A percentile compares a stretch with the other conserved stretches of the same genome.
phyloP scores from a whole-genome alignment of 2,888 invertebrate species.

The Drosophila prostipennis region DNA sequence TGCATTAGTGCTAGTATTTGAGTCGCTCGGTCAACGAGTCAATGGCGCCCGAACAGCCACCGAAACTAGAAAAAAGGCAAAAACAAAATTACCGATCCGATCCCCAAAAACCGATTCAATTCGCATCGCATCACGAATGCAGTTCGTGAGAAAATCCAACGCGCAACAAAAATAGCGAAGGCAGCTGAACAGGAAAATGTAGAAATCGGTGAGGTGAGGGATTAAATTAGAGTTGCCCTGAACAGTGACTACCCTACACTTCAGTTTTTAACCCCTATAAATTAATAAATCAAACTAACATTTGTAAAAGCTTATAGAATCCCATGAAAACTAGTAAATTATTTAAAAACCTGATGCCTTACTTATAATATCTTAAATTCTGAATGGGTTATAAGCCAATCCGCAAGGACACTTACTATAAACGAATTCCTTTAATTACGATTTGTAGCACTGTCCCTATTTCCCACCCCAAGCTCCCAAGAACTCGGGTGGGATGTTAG shows the following conservation, averaged over 20 bases:
- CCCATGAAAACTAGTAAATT: no score
- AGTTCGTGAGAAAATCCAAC: slow-evolving; percentile 34
- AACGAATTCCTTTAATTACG: background rate
- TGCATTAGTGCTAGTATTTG: slow-evolving; percentile 40
- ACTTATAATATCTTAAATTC: no score
- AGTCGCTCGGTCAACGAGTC: slow-evolving; percentile 79
- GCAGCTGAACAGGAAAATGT: slow-evolving; percentile 17
- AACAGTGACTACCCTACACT: background rate
- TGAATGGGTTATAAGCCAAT: no score
- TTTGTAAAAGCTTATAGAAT: no score
- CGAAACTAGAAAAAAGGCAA: slow-evolving; percentile 17
- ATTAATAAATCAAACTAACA: no score
- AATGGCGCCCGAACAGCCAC: slow-evolving; percentile 63
- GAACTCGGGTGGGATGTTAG: background rate
- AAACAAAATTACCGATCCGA: slow-evolving; percentile 20
- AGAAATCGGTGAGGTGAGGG: slow-evolving; percentile 2
- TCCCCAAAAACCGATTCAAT: slow-evolving; percentile 51
- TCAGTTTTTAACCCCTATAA: no score
- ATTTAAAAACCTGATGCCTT: no score
- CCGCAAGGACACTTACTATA: no score
- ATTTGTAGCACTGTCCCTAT: background rate
- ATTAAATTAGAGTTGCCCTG: background rate
- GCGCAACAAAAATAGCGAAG: slow-evolving; percentile 19
- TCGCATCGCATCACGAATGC: slow-evolving; percentile 45
- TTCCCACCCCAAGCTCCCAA: background rate